Evolutionary conservation across 2,888 invertebrate species (phyloP).

Genomic region (Poecilobothrus nobilitatus): DNA sequence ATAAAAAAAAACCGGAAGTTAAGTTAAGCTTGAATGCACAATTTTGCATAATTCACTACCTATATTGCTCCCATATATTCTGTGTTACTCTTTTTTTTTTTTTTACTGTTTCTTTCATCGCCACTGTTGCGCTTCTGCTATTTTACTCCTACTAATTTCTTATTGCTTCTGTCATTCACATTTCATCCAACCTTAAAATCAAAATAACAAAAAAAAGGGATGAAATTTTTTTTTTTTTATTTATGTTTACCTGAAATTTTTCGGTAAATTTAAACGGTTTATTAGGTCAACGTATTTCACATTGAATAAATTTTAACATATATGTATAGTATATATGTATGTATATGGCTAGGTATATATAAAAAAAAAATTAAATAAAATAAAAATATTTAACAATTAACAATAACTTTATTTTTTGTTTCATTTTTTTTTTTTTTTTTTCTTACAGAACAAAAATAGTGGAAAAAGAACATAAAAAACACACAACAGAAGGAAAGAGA

Average conservation of each 20-base stretch:
- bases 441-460: neutral
- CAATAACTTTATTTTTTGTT: neutral
- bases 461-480: too few relatives aligned
- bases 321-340: too few relatives aligned
- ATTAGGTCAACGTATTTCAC: slow-evolving; percentile 4
- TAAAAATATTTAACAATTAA: neutral
- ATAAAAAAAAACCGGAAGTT: neutral
- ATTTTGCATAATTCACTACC: neutral
- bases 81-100: too few relatives aligned
- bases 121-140: too few relatives aligned
- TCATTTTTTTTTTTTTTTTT: neutral
- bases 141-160: too few relatives aligned
- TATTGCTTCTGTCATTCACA: too few relatives aligned
- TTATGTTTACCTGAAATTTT: neutral
- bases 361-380: too few relatives aligned
- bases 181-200: neutral
- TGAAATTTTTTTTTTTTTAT: too few relatives aligned
- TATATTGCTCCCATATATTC: neutral
- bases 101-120: too few relatives aligned
- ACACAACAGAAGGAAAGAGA: too few relatives aligned
- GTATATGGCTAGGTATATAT: too few relatives aligned
- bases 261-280: slow-evolving; percentile 1
- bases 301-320: neutral
- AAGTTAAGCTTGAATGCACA: slow-evolving; percentile 8
- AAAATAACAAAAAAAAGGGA: neutral